phyloP scores from a whole-genome alignment of 2,888 invertebrate species.

The Diaphora mendica region DNA sequence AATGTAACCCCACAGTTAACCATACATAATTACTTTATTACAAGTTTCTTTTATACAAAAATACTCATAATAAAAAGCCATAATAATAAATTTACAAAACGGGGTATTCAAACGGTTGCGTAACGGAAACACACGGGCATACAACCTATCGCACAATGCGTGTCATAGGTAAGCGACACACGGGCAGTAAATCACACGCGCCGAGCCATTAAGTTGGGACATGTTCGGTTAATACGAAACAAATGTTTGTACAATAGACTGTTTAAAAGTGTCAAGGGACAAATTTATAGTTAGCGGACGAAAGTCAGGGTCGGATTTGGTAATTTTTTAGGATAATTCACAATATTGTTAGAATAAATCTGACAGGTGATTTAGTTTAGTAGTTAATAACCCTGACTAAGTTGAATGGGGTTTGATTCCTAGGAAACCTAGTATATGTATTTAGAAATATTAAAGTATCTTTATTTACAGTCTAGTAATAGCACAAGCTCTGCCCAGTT shows the following conservation, averaged over 20 bases:
- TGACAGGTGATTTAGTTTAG: not conserved
- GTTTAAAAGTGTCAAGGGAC: slow-evolving; percentile 62
- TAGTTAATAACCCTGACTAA: not conserved
- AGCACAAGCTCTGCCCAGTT: too few species aligned
- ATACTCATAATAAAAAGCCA: slow-evolving; percentile 17
- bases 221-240: slow-evolving; percentile 62
- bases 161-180: slow-evolving; percentile 52
- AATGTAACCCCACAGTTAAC: slow-evolving; percentile 2
- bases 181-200: slow-evolving; percentile 58
- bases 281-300: slow-evolving; percentile 57
- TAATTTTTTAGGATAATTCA: not conserved
- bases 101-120: slow-evolving; percentile 37
- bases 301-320: slow-evolving; percentile 37
- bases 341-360: not conserved
- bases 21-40: slow-evolving; percentile 15
- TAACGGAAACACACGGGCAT: slow-evolving; percentile 34
- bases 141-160: slow-evolving; percentile 43
- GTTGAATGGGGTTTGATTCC: not conserved
- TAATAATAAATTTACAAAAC: slow-evolving; percentile 24
- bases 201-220: slow-evolving; percentile 44
- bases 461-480: too few species aligned
- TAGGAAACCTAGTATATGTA: not conserved
- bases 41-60: slow-evolving; percentile 16
- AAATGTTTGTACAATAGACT: slow-evolving; percentile 65
- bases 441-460: not conserved